These are phyloP conservation scores for Tringa solitaria DNA, from an alignment of 2,113 vertebrate genomes.

Conservation along the genomic window DNA sequence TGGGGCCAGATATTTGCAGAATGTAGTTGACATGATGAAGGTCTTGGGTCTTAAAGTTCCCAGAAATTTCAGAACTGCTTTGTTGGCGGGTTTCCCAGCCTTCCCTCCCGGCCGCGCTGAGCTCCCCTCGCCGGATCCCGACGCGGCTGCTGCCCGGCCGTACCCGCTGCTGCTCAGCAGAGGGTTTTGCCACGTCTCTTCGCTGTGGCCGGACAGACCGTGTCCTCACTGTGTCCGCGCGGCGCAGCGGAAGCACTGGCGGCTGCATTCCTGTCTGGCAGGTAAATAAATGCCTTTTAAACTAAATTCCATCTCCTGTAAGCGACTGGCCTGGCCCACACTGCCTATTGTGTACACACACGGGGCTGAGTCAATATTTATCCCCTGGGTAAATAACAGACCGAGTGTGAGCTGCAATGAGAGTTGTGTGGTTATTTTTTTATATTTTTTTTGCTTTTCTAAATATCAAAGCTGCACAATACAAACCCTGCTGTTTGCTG, in stretches of 20 bases:
- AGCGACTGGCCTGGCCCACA: slow-evolving; percentile 13
- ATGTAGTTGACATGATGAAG: not conserved
- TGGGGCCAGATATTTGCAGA: slow-evolving; percentile 28
- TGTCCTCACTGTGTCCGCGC: not conserved
- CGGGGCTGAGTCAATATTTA: slow-evolving; percentile 51
- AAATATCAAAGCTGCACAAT: not conserved
- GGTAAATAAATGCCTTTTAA: slow-evolving; percentile 38
- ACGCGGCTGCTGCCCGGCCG: not conserved
- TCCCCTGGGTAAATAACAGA: slow-evolving; percentile 24
- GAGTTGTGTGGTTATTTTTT: not conserved
- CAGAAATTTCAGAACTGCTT: not conserved
- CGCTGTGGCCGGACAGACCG: not conserved
- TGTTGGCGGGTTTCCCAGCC: not conserved
- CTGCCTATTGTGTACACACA: slow-evolving; percentile 53
- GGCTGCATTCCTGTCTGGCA: slow-evolving; percentile 31
- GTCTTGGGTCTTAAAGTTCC: slow-evolving; percentile 21
- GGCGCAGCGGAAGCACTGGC: not conserved
- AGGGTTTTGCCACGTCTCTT: not conserved
- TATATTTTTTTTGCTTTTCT: not conserved
- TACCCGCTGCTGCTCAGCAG: not conserved
- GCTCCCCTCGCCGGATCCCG: not conserved
- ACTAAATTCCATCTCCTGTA: slow-evolving; percentile 31
- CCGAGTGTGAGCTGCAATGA: not conserved
- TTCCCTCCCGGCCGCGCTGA: not conserved
- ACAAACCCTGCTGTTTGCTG: not conserved